These are phyloP conservation scores for Vesta saturnalis DNA, from an alignment of 2,888 invertebrate species.

Conservation along the genomic window DNA sequence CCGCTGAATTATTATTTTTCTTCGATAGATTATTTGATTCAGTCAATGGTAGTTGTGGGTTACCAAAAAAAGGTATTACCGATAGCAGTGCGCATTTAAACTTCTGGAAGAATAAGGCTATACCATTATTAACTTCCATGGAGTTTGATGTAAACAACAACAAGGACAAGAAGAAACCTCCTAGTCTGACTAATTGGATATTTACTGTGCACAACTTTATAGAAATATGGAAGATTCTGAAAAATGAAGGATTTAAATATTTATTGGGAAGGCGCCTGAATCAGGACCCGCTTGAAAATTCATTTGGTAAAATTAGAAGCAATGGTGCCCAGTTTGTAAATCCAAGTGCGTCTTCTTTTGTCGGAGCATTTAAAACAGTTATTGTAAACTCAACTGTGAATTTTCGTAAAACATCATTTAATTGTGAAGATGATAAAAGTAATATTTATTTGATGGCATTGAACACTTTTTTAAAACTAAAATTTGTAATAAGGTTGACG, in stretches of 20 bases:
- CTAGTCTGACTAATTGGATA: conserved; percentile 9
- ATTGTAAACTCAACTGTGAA: background rate
- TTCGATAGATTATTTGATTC: background rate
- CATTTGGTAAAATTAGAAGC: conserved; percentile 3
- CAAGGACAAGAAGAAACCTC: conserved; percentile 6
- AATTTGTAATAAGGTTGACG: conserved; percentile 2
- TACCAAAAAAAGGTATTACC: conserved; percentile 4
- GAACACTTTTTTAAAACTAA: background rate
- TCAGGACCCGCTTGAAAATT: conserved; percentile 8
- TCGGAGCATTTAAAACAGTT: conserved; percentile 1
- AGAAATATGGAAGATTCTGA: conserved; percentile 7
- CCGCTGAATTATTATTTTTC: background rate
- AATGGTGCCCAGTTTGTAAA: background rate
- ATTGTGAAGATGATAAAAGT: background rate
- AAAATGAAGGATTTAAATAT: conserved; percentile 8
- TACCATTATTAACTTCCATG: conserved; percentile 4
- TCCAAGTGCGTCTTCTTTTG: conserved; percentile 6
- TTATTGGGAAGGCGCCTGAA: conserved; percentile 1
- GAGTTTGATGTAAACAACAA: background rate
- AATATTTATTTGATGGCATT: background rate
- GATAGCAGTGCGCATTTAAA: background rate
- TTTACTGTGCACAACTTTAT: conserved; percentile 9
- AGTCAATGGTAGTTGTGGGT: background rate
- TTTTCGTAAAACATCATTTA: conserved; percentile 2
- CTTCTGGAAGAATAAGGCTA: conserved; percentile 2